Evolutionary conservation across 2,113 vertebrate species (phyloP).

Genomic region (Nannospalax galili): DNA sequence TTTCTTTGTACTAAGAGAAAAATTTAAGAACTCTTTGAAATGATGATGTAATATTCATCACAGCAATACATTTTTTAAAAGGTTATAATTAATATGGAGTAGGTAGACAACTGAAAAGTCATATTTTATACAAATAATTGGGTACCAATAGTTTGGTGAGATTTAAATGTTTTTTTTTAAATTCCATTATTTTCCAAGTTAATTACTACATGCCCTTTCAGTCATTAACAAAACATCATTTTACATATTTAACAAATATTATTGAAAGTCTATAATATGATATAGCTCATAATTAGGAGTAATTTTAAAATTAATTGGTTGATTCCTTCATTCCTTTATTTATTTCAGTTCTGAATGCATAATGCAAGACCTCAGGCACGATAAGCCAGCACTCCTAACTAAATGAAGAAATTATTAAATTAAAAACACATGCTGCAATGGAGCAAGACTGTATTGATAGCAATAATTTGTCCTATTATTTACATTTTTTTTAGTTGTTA

Average conservation of each 20-base stretch:
- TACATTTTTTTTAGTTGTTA: slow-evolving; percentile 4
- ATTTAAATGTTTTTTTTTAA: neutral
- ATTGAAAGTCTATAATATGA: neutral
- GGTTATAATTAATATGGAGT: neutral
- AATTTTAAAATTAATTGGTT: neutral
- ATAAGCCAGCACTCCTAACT: neutral
- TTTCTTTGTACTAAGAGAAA: neutral
- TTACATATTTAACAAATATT: slow-evolving; percentile 33
- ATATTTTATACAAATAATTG: neutral
- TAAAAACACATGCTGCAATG: neutral
- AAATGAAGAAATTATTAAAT: neutral
- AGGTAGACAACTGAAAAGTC: neutral
- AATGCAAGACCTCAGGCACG: neutral
- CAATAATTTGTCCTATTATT: neutral
- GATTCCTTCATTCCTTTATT: neutral
- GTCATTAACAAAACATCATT: neutral
- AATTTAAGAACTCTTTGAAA: slow-evolving; percentile 16
- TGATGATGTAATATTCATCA: neutral
- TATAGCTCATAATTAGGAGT: neutral
- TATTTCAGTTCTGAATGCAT: neutral
- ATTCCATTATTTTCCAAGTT: neutral
- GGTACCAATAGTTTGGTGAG: neutral
- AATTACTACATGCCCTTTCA: neutral
- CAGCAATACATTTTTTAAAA: neutral
- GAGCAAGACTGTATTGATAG: neutral